Evolutionary conservation across 2,888 invertebrate species (phyloP).

Genomic region (Aromia moschata): DNA sequence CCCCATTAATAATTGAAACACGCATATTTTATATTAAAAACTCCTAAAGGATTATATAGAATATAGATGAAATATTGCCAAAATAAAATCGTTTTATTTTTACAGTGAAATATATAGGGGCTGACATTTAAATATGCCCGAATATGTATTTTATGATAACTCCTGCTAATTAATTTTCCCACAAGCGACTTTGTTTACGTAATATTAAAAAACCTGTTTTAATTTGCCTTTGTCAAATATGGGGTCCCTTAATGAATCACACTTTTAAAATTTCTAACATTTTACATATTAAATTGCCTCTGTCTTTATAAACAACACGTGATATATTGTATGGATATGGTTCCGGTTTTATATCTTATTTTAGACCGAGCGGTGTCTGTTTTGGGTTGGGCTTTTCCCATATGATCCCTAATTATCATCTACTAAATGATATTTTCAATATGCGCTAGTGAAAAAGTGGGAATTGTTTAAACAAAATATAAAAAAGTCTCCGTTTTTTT

Average conservation of each 20-base stretch:
- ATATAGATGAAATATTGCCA: not conserved
- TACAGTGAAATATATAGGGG: conserved; percentile 2
- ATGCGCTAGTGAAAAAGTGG: too few species aligned
- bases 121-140: conserved; percentile 1
- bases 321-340: too few species aligned
- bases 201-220: not conserved
- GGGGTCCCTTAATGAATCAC: not conserved
- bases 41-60: not conserved
- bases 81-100: not conserved
- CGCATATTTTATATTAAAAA: not conserved
- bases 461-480: too few species aligned
- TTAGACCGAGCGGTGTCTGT: too few species aligned
- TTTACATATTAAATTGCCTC: too few species aligned
- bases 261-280: not conserved
- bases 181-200: not conserved
- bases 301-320: too few species aligned
- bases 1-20: not conserved
- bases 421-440: too few species aligned
- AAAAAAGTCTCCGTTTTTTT: too few species aligned
- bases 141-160: not conserved
- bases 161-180: not conserved
- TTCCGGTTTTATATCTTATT: too few species aligned
- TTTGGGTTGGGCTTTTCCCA: too few species aligned
- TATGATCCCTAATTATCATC: too few species aligned
- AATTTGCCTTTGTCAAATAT: too few species aligned